Percentiles rank a stretch among this genome's conserved stretches.
phyloP scores from a whole-genome alignment of 2,113 vertebrate genomes.

The Sylvia atricapilla region DNA sequence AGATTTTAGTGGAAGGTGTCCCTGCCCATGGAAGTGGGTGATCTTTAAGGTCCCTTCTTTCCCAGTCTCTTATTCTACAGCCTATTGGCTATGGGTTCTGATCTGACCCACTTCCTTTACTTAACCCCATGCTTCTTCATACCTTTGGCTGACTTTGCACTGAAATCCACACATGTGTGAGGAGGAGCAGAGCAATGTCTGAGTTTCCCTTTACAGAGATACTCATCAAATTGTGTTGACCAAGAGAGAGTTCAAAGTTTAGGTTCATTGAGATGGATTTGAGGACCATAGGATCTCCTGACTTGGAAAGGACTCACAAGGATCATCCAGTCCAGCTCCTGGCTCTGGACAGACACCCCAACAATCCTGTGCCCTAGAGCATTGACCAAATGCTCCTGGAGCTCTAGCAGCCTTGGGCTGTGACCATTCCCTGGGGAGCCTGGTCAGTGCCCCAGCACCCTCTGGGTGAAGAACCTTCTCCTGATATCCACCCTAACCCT shows the following conservation, averaged over 20 bases:
- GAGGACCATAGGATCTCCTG: background rate
- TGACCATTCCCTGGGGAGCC: background rate
- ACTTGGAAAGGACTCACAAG: too few species aligned
- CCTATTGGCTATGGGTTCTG: background rate
- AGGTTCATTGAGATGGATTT: background rate
- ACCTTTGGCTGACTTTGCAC: background rate
- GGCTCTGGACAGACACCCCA: background rate
- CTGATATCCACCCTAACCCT: accelerated
- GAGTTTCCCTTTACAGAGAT: background rate
- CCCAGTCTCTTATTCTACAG: background rate
- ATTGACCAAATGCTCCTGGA: accelerated
- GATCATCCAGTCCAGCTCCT: accelerated
- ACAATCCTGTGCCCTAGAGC: too few species aligned
- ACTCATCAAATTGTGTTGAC: background rate
- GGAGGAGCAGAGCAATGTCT: background rate
- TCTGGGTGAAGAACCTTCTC: background rate
- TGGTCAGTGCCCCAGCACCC: accelerated
- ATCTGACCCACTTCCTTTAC: background rate
- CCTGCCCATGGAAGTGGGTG: background rate
- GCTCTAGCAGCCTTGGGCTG: background rate
- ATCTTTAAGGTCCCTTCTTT: background rate
- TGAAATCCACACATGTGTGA: background rate
- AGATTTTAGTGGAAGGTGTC: background rate
- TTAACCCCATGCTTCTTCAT: background rate
- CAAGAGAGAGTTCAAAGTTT: background rate